Base-by-base conservation (phyloP, 2,797 vertebrate species). In the Petrocephalus sullivani region DNA sequence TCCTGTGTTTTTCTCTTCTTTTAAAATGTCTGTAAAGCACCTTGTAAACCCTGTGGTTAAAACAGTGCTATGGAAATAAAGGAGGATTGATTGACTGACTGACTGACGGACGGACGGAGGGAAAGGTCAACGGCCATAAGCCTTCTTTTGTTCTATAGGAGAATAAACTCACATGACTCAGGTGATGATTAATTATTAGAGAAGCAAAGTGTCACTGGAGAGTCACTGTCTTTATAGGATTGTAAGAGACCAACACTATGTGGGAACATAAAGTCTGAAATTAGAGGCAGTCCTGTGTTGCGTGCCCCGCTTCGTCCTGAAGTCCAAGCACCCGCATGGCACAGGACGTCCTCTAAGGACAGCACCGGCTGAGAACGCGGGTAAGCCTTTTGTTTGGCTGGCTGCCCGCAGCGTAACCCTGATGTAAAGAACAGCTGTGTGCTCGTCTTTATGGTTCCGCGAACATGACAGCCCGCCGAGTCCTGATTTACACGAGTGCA, bases 351-450 rank as follows among this genome's bases (percentile, higher is more conserved):
- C 90, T 88, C 46, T 86, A 49, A 91, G 90, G 88, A 89, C 90
- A 90, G 89, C 89, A 60, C 85, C 21, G 64, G 41, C 85, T 56
- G 89, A 91, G 58, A 89, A 88, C 82, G 33, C 81, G 57, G 19
- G 82, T 88, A 85, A 91, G 89, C 91, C 90, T 92, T 93, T 91
- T 21, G 92, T 51, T 58, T 90, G 89, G 91, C 90, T 89, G 90
- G 87, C 87, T 90, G 87, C 89, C 89, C 89, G 33, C 88, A 90
- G 88, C 87, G 85, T 87, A 90, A 90, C 90, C 91, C 88, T 90
- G 90, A 92, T 93, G 92, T 91, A 89, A 90, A 91, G 91, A 95
- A 92, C 93, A 95, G 94, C 93, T 94, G 93, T 93, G 93, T 87
- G 89, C 90, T 90, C 71, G 87, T 85, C 90, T 92, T 89, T 91